These are phyloP conservation scores for Neosilurus mollespiculum DNA, from an alignment of 2,797 vertebrate species.

Conservation along the genomic window DNA sequence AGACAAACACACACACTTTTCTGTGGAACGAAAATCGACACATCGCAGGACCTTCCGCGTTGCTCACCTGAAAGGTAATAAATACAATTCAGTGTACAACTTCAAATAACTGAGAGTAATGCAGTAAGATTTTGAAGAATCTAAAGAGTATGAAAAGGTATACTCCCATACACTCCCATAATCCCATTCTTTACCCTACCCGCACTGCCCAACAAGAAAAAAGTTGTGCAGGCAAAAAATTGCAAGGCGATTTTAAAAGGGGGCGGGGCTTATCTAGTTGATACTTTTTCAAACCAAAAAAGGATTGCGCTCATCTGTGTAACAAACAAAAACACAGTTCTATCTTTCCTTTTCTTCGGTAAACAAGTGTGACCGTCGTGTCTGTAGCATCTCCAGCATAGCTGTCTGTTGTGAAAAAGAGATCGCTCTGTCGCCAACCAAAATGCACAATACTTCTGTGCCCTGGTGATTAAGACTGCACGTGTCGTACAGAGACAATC, in stretches of 20 bases:
- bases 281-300: background rate
- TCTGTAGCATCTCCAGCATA: no score
- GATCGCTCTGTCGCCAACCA: no score
- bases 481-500: background rate
- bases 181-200: background rate
- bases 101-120: no score
- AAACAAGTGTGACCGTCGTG: background rate
- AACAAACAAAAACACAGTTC: background rate
- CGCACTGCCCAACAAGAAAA: no score
- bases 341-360: no score
- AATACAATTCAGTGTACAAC: background rate
- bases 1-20: no score
- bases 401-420: background rate
- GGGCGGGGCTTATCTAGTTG: background rate
- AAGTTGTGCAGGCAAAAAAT: no score
- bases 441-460: background rate
- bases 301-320: background rate
- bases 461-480: background rate
- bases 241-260: background rate
- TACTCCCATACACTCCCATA: background rate
- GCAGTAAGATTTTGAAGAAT: background rate
- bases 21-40: no score
- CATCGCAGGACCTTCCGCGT: no score
- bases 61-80: background rate
- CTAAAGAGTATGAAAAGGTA: background rate